These are phyloP conservation scores for Epizoanthus illoricatus DNA, from an alignment of 92 coral and sea anemone genomes.

Conservation along the genomic window DNA sequence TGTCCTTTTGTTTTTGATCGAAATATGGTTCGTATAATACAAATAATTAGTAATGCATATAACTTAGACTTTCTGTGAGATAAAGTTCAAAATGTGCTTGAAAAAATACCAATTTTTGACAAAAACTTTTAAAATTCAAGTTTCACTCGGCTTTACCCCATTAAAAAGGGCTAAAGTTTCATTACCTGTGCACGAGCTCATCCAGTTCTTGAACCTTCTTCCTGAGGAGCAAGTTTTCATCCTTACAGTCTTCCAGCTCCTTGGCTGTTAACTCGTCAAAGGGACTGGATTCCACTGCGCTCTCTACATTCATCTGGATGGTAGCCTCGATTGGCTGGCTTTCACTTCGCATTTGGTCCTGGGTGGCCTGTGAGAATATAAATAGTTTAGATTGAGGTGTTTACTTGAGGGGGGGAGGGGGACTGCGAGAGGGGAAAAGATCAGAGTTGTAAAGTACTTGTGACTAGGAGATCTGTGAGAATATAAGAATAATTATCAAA, in stretches of 20 bases:
- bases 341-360: slow-evolving; percentile 29
- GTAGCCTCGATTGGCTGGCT: slow-evolving; percentile 18
- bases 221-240: slow-evolving; percentile 25
- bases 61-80: no score
- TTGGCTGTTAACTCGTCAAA: slow-evolving; percentile 23
- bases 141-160: background rate
- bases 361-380: background rate
- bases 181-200: slow-evolving; percentile 37
- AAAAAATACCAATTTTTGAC: no score
- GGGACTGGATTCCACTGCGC: slow-evolving; percentile 36
- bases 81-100: no score
- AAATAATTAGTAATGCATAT: no score
- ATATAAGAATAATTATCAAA: no score
- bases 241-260: slow-evolving; percentile 22
- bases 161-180: background rate
- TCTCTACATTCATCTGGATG: slow-evolving; percentile 16
- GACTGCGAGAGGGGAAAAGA: no score
- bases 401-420: background rate
- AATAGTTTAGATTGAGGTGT: background rate
- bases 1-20: no score
- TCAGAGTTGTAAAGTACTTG: no score
- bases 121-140: no score
- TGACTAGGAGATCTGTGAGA: no score
- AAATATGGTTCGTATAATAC: no score
- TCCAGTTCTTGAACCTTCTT: slow-evolving; percentile 37